phyloP scores from a whole-genome alignment of 2,888 invertebrate species.

The Elgonia sp. region DNA sequence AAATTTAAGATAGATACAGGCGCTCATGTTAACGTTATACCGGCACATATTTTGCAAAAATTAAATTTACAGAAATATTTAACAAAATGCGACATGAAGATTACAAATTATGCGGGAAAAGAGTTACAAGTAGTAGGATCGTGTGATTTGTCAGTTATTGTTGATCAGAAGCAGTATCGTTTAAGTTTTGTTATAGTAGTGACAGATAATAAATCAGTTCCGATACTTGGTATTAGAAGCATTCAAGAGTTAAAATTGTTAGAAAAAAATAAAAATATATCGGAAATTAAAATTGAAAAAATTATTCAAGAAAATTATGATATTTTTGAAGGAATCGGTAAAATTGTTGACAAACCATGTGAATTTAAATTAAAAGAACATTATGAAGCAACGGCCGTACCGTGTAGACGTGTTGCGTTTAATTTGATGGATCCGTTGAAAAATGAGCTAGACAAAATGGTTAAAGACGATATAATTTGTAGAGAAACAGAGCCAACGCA shows the following conservation, averaged over 20 bases:
- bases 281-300: constrained; percentile 27
- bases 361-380: constrained; percentile 76
- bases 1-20: constrained; percentile 54
- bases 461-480: constrained; percentile 54
- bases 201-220: constrained; percentile 10
- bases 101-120: constrained; percentile 30
- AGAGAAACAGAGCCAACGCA: constrained; percentile 76
- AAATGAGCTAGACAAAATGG: constrained; percentile 66
- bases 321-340: constrained; percentile 74
- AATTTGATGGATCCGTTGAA: constrained; percentile 54
- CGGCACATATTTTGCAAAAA: constrained; percentile 4
- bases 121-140: constrained; percentile 45
- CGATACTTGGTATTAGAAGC: constrained; percentile 6
- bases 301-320: constrained; percentile 30
- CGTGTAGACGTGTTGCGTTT: constrained; percentile 72
- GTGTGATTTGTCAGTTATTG: constrained; percentile 19
- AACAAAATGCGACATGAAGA: background rate
- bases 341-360: constrained; percentile 70
- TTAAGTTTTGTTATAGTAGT: constrained; percentile 22
- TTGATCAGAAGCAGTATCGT: constrained; percentile 21
- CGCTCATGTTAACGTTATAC: constrained; percentile 60
- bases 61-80: constrained; percentile 36
- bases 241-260: constrained; percentile 63
- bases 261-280: background rate
- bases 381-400: constrained; percentile 50